Evolutionary conservation across 92 coral and sea anemone species (phyloP).

Genomic region (Ricordea florida): DNA sequence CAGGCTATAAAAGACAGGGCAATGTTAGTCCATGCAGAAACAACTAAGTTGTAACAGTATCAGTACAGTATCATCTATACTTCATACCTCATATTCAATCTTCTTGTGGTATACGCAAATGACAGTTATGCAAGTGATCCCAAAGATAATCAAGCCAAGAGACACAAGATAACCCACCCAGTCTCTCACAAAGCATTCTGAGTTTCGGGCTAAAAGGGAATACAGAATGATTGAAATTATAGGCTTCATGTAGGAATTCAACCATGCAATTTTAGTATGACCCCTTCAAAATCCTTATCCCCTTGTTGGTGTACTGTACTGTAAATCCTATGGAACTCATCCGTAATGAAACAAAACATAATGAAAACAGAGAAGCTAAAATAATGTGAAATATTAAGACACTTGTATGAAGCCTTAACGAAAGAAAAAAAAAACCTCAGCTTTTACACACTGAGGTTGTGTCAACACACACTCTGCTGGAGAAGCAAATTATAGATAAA

Average conservation of each 20-base stretch:
- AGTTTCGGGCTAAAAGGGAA: not conserved
- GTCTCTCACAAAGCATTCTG: slow-evolving; percentile 51
- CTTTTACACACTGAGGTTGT: too few relatives aligned
- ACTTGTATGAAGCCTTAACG: too few relatives aligned
- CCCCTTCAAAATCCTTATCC: not conserved
- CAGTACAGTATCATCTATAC: too few relatives aligned
- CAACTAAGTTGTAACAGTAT: not conserved
- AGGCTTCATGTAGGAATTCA: not conserved
- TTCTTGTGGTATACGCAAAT: slow-evolving; percentile 47
- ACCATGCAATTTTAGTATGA: not conserved
- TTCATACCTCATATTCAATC: slow-evolving; percentile 62
- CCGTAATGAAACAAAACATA: too few relatives aligned
- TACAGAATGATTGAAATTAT: not conserved
- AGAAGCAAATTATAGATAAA: too few relatives aligned
- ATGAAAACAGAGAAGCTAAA: too few relatives aligned
- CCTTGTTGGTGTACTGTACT: too few relatives aligned
- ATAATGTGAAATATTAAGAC: too few relatives aligned
- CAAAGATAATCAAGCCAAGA: slow-evolving; percentile 34
- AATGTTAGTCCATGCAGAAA: not conserved
- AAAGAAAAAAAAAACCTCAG: too few relatives aligned
- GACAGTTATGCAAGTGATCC: slow-evolving; percentile 59
- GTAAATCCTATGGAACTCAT: too few relatives aligned
- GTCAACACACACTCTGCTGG: too few relatives aligned
- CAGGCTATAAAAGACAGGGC: not conserved
- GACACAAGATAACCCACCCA: slow-evolving; percentile 63